Conservation (phyloP, 2,888 invertebrate species). For the Lithosia quadra region DNA sequence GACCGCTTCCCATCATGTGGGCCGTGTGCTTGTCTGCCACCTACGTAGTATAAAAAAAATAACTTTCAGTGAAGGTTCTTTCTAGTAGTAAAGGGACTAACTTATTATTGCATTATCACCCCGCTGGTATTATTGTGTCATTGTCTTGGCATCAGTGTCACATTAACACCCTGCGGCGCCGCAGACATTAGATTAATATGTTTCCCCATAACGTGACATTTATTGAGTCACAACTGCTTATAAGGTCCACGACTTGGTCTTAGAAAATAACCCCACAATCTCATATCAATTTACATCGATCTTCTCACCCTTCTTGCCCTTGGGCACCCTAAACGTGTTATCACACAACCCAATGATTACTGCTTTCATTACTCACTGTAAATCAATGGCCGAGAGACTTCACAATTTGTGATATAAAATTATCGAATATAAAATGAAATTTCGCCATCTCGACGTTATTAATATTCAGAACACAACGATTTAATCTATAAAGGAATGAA, state of each 20-base stretch:
- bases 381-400: not conserved
- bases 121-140: not conserved
- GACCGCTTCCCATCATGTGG: no score
- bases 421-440: not conserved
- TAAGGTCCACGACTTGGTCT: not conserved
- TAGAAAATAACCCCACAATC: constrained; percentile 42
- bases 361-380: constrained; percentile 53
- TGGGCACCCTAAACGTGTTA: constrained; percentile 62
- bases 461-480: not conserved
- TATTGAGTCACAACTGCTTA: not conserved
- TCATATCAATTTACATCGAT: constrained; percentile 65
- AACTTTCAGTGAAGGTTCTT: no score
- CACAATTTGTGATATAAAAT: not conserved
- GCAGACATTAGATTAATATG: not conserved
- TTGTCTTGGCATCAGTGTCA: not conserved
- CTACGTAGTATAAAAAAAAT: no score
- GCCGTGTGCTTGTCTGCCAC: no score
- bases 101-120: not conserved
- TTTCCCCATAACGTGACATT: not conserved
- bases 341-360: constrained; percentile 63
- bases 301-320: constrained; percentile 54
- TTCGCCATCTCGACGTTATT: not conserved
- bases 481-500: not conserved
- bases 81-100: no score
- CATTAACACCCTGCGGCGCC: not conserved